Evolutionary conservation across 2,888 invertebrate genomes (phyloP), one percentile per base, ranked within the genome.

Genomic region (Cataglyphis altisquamis): DNA sequence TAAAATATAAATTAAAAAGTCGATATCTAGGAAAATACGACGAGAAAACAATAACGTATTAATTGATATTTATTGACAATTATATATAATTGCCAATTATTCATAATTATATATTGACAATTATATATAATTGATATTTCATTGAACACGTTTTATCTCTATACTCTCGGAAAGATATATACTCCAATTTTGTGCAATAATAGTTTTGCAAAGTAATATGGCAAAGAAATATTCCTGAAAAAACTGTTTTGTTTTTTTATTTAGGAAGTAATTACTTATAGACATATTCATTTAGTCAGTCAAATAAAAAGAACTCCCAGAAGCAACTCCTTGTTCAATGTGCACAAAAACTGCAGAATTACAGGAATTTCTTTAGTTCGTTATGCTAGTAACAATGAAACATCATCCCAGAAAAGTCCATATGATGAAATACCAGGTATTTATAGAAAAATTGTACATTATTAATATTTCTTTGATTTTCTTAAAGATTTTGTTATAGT

Each of bases 301-400:
- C 64, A 60, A 36, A 70, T 18, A 21, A 85, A 57, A 29, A 84
- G 84, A 8, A 39, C 32, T 55, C 45, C 41, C 1, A 78, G n/a
- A 45, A 68, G 15, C 4, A 55, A 55, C 15, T 55, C 10, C 21
- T 3, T 72, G 5, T 60, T 85, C 9, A 57, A 83, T 55, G 2
- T 80, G 0, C 41, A 84, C 9, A 83, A 62, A 48, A 74, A 70
- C 41, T 74, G 63, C 0, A 84, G 77, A 52, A 52, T 89, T 39
- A 67, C 90, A n/a, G 86, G 75, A 18, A 81, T 88, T 6, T 84
- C 85, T n/a, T 87, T 86, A 10, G 73, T 91, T 10, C 91, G 94
- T n/a, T 67, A 91, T 77, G 84, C 91, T 8, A 93, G 92, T 48
- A 89, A 90, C 15, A 70, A 63, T 55, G 81, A 86, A 75, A 62